These are phyloP conservation scores for Limanda limanda DNA, from an alignment of 2,113 vertebrate species.

Conservation along the genomic window DNA sequence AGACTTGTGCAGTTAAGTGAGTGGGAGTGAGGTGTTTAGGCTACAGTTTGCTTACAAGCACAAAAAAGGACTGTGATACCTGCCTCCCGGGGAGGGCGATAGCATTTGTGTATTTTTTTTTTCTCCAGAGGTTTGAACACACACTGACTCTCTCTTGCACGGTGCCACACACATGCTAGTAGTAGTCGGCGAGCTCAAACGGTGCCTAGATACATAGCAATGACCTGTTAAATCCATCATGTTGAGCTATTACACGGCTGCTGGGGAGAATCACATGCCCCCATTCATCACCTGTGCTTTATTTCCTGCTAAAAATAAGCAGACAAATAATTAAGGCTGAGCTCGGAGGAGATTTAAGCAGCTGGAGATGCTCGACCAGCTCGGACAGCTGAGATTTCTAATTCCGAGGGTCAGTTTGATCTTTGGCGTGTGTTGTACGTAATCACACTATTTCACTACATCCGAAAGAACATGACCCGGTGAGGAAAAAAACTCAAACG, in stretches of 20 bases:
- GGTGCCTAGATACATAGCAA: slow-evolving; percentile 53
- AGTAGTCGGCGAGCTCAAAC: slow-evolving; percentile 49
- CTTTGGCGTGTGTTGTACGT: slow-evolving; percentile 49
- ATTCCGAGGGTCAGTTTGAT: slow-evolving; percentile 51
- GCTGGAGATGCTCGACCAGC: slow-evolving; percentile 33
- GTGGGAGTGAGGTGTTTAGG: slow-evolving; percentile 43
- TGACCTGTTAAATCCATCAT: slow-evolving; percentile 74
- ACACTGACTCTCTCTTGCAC: slow-evolving; percentile 32
- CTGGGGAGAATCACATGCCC: slow-evolving; percentile 49
- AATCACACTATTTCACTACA: slow-evolving; percentile 30
- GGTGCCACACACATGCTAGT: slow-evolving; percentile 14
- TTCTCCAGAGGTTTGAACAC: slow-evolving; percentile 39
- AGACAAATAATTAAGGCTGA: slow-evolving; percentile 61
- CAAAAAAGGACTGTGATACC: slow-evolving; percentile 43
- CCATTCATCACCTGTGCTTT: slow-evolving; percentile 73
- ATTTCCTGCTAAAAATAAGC: slow-evolving; percentile 72
- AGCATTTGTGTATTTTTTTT: background rate
- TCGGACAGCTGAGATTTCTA: background rate
- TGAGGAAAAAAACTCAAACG: slow-evolving; percentile 23
- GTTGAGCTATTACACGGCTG: slow-evolving; percentile 73
- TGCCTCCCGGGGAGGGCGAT: slow-evolving; percentile 20
- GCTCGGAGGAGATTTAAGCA: slow-evolving; percentile 50
- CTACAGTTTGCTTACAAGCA: slow-evolving; percentile 23
- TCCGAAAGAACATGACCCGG: slow-evolving; percentile 39
- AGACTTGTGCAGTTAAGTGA: slow-evolving; percentile 42